Base-by-base conservation (phyloP, 2,888 invertebrate species). In the Onthophagus sagittarius region DNA sequence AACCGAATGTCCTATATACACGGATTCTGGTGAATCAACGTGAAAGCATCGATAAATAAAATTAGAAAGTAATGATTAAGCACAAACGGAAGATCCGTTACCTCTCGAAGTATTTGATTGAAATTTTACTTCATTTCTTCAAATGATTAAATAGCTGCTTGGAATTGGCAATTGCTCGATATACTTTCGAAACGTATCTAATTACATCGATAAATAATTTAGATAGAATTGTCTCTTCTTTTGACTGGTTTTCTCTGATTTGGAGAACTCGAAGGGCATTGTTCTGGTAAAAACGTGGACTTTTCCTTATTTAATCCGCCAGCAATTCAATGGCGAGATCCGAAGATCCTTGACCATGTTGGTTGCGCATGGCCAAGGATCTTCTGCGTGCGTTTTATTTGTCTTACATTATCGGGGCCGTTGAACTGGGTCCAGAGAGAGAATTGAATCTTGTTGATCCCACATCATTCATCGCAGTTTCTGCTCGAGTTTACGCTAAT, bases 1-100 rank as follows among this genome's bases (percentile, higher is more conserved):
- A 53, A 9, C 39, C 39, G 9, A 53, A 53, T 53, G 39, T 53
- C 39, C 39, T 32, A 67, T 15, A 32, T 32, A n/a, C 23, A 67
- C 31, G 23, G 15, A 67, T 23, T n/a, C n/a, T 23, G 15, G 31
- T 67, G 67, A 67, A 67, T 67, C 67, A 31, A 67, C 67, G 67
- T 67, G 67, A 67, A 67, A 67, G 67, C 67, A 67, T 67, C 67
- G 32, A 67, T 67, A 67, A 67, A 31, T 67, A 53, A 67, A 67
- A 67, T 67, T 67, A 67, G 67, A 67, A 67, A 67, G 67, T 67
- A 67, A 67, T 67, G 67, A 67, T 67, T 67, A 23, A 67, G 67
- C 67, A 15, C 67, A 67, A 67, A 23, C 23, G 67, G 67, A 67
- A 67, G 32, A 67, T 31, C 39, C 39, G 39, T 53, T 53, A 53